Evolutionary conservation across 2,797 vertebrate species (phyloP), one percentile per base, ranked within the genome.

Genomic region (Eutrigla gurnardus): DNA sequence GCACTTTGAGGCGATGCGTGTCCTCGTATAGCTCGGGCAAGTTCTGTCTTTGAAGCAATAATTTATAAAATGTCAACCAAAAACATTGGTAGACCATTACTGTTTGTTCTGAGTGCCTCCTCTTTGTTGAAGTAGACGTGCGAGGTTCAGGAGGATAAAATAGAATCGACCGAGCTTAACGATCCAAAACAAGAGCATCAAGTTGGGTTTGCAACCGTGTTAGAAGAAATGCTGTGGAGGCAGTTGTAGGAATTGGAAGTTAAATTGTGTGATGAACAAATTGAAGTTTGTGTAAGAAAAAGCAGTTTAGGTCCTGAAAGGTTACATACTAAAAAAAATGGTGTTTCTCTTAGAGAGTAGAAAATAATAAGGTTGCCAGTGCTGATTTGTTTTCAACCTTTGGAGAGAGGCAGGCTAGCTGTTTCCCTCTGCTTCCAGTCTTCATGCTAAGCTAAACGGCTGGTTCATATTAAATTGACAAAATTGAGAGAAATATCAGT

Each of bases 1-100:
- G 57, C 0, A 5, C 86, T 83, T 82, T 88, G 73, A 86, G 86
- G 65, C 58, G 33, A 66, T 15, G 37, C 61, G 55, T 42, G 53
- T 52, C 66, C 36, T 55, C 63, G 68, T 69, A 74, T 57, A 79
- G 61, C 35, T n/a, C 11, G 45, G 12, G 69, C 42, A 33, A 32
- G 36, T 32, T 77, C 55, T 5, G 32, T 77, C 77, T 81, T 81
- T 86, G 73, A 83, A 82, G 67, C 52, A 67, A 50, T 61, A 12
- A 77, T 89, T 84, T 50, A 46, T 78, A 66, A 73, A 13, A 68
- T 83, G 76, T 73, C 36, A 75, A 83, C 55, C 37, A 36, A 54
- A 67, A 25, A 36, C 58, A 45, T 5, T 45, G 61, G 17, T n/a
- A 10, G 57, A 75, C 9, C 32, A 47, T 63, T 80, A 77, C n/a